Conservation (phyloP, 1,140 invertebrate genomes). For the Elymnias hypermnestra region DNA sequence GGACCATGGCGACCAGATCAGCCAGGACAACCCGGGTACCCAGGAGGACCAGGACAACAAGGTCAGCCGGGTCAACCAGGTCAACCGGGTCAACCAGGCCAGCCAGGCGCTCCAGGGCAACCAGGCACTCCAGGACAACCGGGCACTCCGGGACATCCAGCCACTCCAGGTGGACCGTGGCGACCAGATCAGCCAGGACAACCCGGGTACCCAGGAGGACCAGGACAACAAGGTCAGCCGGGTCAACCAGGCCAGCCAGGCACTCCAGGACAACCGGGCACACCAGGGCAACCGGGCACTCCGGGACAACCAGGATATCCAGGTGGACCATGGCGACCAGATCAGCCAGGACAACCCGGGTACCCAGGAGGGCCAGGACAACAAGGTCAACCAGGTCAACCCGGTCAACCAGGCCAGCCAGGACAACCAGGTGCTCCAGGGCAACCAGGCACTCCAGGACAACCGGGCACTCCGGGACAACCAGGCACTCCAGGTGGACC, state of each 20-base stretch:
- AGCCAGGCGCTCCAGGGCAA: conserved; percentile 15
- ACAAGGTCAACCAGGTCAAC: conserved; percentile 32
- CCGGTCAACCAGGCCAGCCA: conserved; percentile 17
- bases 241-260: conserved; percentile 34
- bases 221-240: conserved; percentile 19
- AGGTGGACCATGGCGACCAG: conserved; percentile 17
- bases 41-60: conserved; percentile 28
- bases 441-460: conserved; percentile 24
- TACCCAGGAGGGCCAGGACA: conserved; percentile 24
- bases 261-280: conserved; percentile 24
- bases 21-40: conserved; percentile 17
- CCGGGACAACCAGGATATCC: conserved; percentile 20
- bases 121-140: conserved; percentile 35
- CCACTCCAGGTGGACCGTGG: no score
- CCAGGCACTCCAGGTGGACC: conserved; percentile 20
- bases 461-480: conserved; percentile 27
- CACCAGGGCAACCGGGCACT: conserved; percentile 25
- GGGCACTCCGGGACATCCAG: conserved; percentile 29
- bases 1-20: neutral
- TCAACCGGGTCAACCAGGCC: conserved; percentile 31
- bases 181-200: conserved; percentile 26
- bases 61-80: conserved; percentile 22
- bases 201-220: conserved; percentile 17
- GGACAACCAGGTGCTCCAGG: conserved; percentile 22
- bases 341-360: conserved; percentile 22